Percentiles rank a stretch among this genome's conserved stretches.
Conservation (phyloP, 2,888 invertebrate genomes). For the Acheta domesticus region DNA sequence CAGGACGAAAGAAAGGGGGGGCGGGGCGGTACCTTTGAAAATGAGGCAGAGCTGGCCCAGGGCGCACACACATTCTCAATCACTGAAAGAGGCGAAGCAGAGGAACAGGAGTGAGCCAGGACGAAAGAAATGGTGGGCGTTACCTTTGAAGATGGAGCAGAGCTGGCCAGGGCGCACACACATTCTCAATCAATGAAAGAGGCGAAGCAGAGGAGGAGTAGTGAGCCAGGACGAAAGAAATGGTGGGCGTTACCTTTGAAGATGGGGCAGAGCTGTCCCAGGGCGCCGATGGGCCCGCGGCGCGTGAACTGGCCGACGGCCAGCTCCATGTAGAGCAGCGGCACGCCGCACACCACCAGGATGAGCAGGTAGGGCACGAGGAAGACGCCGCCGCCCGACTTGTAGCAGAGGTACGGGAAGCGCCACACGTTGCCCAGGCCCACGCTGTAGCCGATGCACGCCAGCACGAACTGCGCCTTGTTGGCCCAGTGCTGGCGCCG, state of each 20-base stretch:
- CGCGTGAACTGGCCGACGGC: slow-evolving; percentile 90
- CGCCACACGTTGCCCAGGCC: slow-evolving; percentile 89
- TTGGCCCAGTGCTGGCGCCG: slow-evolving; percentile 81
- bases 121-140: too few species aligned
- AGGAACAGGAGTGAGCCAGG: too few species aligned
- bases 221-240: too few species aligned
- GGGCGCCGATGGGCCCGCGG: slow-evolving; percentile 85
- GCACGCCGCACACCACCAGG: slow-evolving; percentile 84
- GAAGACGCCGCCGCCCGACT: slow-evolving; percentile 90
- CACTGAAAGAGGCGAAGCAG: too few species aligned
- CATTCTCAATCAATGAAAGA: too few species aligned
- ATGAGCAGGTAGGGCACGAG: slow-evolving; percentile 92
- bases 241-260: slow-evolving; percentile 69
- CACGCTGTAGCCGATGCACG: slow-evolving; percentile 84
- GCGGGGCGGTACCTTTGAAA: too few species aligned
- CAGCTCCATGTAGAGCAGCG: slow-evolving; percentile 90
- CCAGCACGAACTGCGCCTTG: slow-evolving; percentile 84
- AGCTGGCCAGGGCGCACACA: too few species aligned
- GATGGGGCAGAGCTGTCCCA: slow-evolving; percentile 86
- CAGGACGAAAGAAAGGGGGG: too few species aligned
- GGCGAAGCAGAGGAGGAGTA: too few species aligned
- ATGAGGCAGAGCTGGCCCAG: too few species aligned
- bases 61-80: too few species aligned
- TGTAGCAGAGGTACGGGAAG: slow-evolving; percentile 88
- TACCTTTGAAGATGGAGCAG: too few species aligned